Conservation (phyloP, 2,797 vertebrate species). For the Muscicapa striata region DNA sequence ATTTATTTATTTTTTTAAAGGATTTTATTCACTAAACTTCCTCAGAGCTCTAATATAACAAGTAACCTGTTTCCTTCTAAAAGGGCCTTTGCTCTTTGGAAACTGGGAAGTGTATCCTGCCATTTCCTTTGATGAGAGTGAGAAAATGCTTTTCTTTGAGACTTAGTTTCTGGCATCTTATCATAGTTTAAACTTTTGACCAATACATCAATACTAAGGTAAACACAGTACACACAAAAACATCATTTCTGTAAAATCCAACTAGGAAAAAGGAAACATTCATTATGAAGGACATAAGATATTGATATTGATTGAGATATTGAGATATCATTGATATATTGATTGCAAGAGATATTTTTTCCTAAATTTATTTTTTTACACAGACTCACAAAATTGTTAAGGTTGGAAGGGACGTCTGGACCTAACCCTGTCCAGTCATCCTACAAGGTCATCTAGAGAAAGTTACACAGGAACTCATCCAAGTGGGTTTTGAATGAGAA, state of each 20-base stretch:
- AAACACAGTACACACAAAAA: constrained; percentile 52
- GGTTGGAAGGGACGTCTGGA: neutral
- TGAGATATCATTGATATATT: no score
- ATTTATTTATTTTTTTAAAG: constrained; percentile 22
- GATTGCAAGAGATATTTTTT: neutral
- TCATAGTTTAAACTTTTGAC: constrained; percentile 49
- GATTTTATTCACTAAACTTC: constrained; percentile 26
- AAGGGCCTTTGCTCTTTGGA: neutral
- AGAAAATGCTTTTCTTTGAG: constrained; percentile 15
- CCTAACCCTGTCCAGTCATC: neutral
- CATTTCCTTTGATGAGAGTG: neutral
- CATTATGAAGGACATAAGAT: neutral
- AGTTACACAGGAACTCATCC: neutral
- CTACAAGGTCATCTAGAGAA: neutral
- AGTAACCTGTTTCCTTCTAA: neutral
- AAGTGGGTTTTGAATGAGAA: neutral
- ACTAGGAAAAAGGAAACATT: neutral
- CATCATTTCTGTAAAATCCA: constrained; percentile 27
- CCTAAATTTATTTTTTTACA: neutral
- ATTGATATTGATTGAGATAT: no score
- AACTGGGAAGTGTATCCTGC: neutral
- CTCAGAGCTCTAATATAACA: neutral
- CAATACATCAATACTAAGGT: constrained; percentile 46
- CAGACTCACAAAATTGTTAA: neutral
- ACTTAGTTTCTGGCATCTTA: neutral